A percentile compares a stretch with the other conserved stretches of the same genome.
Conservation (phyloP, 2,113 vertebrate species). For the Xerus inauris region DNA sequence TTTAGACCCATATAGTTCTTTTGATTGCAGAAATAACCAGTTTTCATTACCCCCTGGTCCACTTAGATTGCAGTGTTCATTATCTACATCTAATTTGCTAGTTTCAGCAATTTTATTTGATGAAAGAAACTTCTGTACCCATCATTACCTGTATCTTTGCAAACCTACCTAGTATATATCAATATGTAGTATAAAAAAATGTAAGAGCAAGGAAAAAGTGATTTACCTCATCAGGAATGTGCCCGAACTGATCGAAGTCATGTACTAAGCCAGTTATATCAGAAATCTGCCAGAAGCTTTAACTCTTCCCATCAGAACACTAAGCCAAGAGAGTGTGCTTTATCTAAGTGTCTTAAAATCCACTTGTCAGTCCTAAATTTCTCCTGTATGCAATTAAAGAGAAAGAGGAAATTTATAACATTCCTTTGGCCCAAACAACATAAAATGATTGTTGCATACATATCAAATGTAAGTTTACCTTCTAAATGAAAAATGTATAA, state of each 20-base stretch:
- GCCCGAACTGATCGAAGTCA: constrained; percentile 35
- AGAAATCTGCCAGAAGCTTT: constrained; percentile 59
- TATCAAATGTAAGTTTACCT: constrained; percentile 55
- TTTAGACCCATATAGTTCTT: constrained; percentile 43
- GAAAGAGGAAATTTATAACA: constrained; percentile 28
- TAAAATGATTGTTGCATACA: constrained; percentile 56
- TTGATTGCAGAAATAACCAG: constrained; percentile 57
- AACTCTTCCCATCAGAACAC: constrained; percentile 32
- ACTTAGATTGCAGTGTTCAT: constrained; percentile 52
- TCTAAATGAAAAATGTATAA: constrained; percentile 38
- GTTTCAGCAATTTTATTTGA: constrained; percentile 57
- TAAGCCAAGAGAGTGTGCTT: constrained; percentile 46
- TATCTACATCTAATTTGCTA: constrained; percentile 50
- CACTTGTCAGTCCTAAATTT: constrained; percentile 60
- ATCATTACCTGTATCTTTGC: constrained; percentile 57
- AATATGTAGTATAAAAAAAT: constrained; percentile 33
- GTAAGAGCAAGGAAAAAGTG: constrained; percentile 50
- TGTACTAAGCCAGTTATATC: constrained; percentile 48
- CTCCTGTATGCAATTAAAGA: constrained; percentile 45
- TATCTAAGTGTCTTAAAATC: constrained; percentile 56
- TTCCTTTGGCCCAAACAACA: constrained; percentile 32
- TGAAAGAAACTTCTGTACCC: constrained; percentile 48
- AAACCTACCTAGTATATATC: constrained; percentile 45
- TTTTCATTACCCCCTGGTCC: constrained; percentile 35
- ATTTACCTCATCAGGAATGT: constrained; percentile 61